Base-by-base conservation (phyloP, 2,113 vertebrate genomes). In the Cricetomys ansorgei region DNA sequence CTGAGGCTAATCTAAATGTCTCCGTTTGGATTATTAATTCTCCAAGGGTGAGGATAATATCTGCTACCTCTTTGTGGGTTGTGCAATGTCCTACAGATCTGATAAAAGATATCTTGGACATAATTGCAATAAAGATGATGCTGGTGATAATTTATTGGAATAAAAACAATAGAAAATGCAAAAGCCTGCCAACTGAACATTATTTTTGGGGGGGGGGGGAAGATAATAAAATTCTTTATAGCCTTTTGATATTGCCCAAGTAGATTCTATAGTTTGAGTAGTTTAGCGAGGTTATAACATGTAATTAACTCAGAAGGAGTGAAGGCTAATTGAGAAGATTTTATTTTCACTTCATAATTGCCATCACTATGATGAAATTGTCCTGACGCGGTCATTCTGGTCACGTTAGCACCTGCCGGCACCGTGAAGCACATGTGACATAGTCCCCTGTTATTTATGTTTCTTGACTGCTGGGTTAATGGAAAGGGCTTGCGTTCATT, bases 301-400 rank as follows among this genome's bases (percentile, higher is more conserved):
- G 96, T 97, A 95, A 97, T 97, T 97, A 97, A 96, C 81, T 96
- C 80, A 87, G 87, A 96, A 73, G 89, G 53, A 91, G 31, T 95
- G 89, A 96, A 91, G 72, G 88, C 72, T 80, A 96, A 96, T 97
- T 96, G 94, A 94, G 83, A 96, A 95, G 90, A 96, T 95, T 97
- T 96, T 97, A 95, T 96, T 97, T 97, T 94, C 91, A 85, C 15
- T 88, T 96, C 70, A 85, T 97, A 97, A 97, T 91, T 97, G 96
- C 95, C 94, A 84, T 97, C 55, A 6, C 95, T 95, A 92, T 53
- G 92, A 83, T 95, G 96, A 96, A 97, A 96, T 92, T 97, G 90
- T 97, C 94, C 88, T 97, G 76, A 97, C 96, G 90, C 88, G 75
- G 88, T 91, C 92, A 89, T 94, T 97, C 88, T 73, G 88, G 92